Base-by-base conservation (phyloP, 2,113 vertebrate species). In the Rattus rattus region DNA sequence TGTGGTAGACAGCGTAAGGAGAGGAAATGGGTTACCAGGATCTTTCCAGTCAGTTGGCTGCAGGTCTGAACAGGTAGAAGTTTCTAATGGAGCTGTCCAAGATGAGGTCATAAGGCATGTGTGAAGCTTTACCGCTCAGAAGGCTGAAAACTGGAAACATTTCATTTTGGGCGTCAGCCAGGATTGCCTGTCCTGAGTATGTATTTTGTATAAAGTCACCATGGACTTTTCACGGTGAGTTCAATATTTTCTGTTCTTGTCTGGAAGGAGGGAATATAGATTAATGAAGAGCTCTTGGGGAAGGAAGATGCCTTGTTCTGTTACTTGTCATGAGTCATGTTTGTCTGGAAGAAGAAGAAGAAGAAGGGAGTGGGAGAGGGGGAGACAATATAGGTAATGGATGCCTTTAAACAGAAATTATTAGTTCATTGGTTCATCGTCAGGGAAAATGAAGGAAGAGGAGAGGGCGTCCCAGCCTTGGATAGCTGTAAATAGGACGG, bases 401-500 rank as follows among this genome's bases (percentile, higher is more conserved):
- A 10, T 76, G 16, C 88, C 77, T 95, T 86, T 86, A 94, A 77
- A 85, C 61, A 88, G 56, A 94, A 30, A 39, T 16, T 26, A 30
- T 43, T 54, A 43, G 10, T 56, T 94, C n/a, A n/a, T 72, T 47
- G 36, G 56, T 83, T 92, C 30, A 52, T 73, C 5, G 10, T 73
- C 20, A 61, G 77, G 63, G 54, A 67, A 92, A 72, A 75, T 56
- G 69, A 94, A 33, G n/a, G 54, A 61, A 52, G 61, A 67, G 36
- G 52, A 65, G 87, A 94, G 39, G 39, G 73, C 59, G 72, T 67
- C 22, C 13, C 26, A 56, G 19, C 24, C 20, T 56, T 94, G 65
- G 59, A 69, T 61, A 89, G 93, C 36, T 47, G 19, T 94, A 39
- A 47, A 47, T 56, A 54, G 72, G 49, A 81, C 22, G 4, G 9